Evolutionary conservation across 2,888 invertebrate species (phyloP).

Genomic region (Tortricodes alternella): DNA sequence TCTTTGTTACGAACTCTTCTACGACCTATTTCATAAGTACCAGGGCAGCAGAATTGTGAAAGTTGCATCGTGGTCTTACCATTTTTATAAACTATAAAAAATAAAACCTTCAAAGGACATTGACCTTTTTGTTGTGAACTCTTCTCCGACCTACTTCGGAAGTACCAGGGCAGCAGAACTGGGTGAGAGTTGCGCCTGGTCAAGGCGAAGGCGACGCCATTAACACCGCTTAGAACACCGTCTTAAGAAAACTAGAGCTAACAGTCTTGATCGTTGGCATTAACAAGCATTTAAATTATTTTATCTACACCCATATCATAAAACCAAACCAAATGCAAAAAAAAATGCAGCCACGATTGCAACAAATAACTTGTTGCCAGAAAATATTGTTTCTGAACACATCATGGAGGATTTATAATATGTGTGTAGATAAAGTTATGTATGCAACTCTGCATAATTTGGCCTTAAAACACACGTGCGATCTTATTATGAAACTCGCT

Average conservation of each 20-base stretch:
- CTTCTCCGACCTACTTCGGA: constrained; percentile 46
- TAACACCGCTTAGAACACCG: constrained; percentile 74
- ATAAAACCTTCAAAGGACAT: not conserved
- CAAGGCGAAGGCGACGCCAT: constrained; percentile 77
- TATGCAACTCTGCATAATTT: no score
- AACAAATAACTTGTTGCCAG: no score
- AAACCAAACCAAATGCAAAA: no score
- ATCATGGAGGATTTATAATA: no score
- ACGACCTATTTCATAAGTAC: constrained; percentile 48
- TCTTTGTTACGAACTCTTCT: constrained; percentile 32
- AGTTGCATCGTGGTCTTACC: no score
- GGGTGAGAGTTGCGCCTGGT: constrained; percentile 76
- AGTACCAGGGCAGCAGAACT: constrained; percentile 58
- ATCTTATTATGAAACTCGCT: no score
- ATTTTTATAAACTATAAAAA: no score
- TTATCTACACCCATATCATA: no score
- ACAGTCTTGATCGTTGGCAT: constrained; percentile 57
- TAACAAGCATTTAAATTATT: not conserved
- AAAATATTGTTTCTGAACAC: no score
- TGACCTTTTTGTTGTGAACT: constrained; percentile 13
- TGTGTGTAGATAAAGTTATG: no score
- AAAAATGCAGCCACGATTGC: no score
- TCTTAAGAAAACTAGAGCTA: constrained; percentile 64
- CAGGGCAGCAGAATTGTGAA: constrained; percentile 57
- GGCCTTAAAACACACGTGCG: no score